phyloP scores from a whole-genome alignment of 2,113 vertebrate species.

The Cyanocitta stelleri region DNA sequence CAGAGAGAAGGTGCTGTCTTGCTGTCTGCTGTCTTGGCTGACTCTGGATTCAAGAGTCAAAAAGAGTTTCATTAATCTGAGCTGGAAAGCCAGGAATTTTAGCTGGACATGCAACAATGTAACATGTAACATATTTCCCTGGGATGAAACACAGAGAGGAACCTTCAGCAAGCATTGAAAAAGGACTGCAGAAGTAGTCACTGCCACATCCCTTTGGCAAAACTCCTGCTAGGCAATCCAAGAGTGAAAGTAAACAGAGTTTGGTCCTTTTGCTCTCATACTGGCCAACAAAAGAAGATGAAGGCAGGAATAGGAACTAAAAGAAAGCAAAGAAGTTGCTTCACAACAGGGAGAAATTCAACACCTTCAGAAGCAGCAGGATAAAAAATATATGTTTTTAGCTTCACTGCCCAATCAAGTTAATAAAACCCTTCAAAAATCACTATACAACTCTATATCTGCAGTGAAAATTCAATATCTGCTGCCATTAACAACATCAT shows the following conservation, averaged over 20 bases:
- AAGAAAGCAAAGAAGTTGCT: not conserved
- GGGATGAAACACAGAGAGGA: not conserved
- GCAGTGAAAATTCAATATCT: slow-evolving; percentile 73
- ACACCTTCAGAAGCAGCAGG: not conserved
- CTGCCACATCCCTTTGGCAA: not conserved
- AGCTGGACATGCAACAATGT: not conserved
- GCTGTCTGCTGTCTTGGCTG: not conserved
- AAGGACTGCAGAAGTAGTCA: not conserved
- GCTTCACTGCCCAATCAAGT: slow-evolving; percentile 33
- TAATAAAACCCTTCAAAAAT: slow-evolving; percentile 56
- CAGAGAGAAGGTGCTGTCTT: not conserved
- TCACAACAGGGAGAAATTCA: not conserved
- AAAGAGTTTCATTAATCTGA: not conserved
- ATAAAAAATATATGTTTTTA: slow-evolving; percentile 32
- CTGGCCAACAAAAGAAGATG: not conserved
- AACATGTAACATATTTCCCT: not conserved
- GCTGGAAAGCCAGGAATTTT: not conserved
- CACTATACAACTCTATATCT: slow-evolving; percentile 48
- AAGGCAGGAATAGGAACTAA: not conserved
- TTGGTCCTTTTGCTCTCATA: not conserved
- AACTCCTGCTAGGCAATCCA: not conserved
- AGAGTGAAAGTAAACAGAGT: not conserved
- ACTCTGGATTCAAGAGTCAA: not conserved
- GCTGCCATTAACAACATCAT: slow-evolving; percentile 77
- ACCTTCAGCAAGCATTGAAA: rapidly evolving